Conservation (phyloP, 2,888 invertebrate genomes). For the Anarsia innoxiella region DNA sequence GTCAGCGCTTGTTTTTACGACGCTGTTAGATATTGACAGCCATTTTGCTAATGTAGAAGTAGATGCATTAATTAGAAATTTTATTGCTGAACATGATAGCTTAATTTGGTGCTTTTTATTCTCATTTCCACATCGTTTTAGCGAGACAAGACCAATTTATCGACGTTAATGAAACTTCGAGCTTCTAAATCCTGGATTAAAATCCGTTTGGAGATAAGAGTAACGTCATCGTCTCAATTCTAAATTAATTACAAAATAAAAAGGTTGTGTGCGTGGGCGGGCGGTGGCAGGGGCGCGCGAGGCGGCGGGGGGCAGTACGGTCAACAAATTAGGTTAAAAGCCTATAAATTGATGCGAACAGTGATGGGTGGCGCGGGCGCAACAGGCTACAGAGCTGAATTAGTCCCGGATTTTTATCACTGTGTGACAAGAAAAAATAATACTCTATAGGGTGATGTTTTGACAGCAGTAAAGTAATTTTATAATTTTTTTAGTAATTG, state of each 20-base stretch:
- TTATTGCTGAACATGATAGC: constrained; percentile 59
- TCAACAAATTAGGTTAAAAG: constrained; percentile 73
- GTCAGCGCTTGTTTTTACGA: constrained; percentile 55
- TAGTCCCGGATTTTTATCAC: constrained; percentile 68
- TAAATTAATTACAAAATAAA: constrained; percentile 48
- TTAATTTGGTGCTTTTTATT: constrained; percentile 54
- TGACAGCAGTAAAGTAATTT: too few species aligned
- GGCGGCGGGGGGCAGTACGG: constrained; percentile 26
- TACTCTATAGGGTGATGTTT: constrained; percentile 44
- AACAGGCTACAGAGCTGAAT: constrained; percentile 57
- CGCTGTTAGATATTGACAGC: constrained; percentile 43
- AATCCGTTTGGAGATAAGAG: constrained; percentile 40
- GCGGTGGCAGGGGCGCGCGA: constrained; percentile 23
- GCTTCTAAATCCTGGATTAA: constrained; percentile 44
- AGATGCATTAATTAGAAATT: constrained; percentile 50
- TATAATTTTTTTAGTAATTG: too few species aligned
- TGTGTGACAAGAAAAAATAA: constrained; percentile 61
- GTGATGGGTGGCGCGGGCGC: constrained; percentile 65
- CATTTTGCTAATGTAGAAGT: constrained; percentile 61
- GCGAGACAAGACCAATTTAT: constrained; percentile 37
- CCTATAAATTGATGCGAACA: constrained; percentile 70
- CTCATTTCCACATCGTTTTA: constrained; percentile 34
- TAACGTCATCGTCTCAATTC: constrained; percentile 33
- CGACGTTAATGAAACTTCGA: constrained; percentile 36
- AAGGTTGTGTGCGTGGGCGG: constrained; percentile 40